Evolutionary conservation across 1,140 invertebrate species (phyloP).

Genomic region (Drosophila tsacasi): DNA sequence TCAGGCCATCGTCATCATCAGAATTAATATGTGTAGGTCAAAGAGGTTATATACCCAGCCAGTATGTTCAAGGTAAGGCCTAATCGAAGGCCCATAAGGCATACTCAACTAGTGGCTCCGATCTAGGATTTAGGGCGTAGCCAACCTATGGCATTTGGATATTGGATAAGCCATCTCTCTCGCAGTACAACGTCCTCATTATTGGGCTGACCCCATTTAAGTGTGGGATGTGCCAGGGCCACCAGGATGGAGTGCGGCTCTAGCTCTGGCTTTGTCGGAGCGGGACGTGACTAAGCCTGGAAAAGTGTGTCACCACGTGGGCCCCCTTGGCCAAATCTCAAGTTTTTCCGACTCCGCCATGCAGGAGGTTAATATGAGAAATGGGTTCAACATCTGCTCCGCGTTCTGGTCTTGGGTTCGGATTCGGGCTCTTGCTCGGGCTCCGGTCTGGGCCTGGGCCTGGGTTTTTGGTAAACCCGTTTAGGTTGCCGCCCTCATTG

Average conservation of each 20-base stretch:
- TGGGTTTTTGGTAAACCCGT: slow-evolving; percentile 63
- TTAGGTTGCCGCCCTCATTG: slow-evolving; percentile 75
- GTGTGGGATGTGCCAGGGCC: slow-evolving; percentile 34
- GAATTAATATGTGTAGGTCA: slow-evolving; percentile 50
- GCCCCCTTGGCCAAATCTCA: slow-evolving; percentile 35
- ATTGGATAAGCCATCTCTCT: slow-evolving; percentile 31
- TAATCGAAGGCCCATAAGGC: slow-evolving; percentile 24
- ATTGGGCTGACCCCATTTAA: slow-evolving; percentile 40
- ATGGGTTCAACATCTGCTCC: slow-evolving; percentile 74
- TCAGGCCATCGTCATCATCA: slow-evolving; percentile 42
- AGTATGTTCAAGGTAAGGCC: slow-evolving; percentile 37
- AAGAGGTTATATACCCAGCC: slow-evolving; percentile 34
- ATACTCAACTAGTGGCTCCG: slow-evolving; percentile 39
- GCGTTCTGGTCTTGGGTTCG: slow-evolving; percentile 39
- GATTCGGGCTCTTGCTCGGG: slow-evolving; percentile 4
- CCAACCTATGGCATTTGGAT: slow-evolving; percentile 39
- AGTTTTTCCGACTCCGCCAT: slow-evolving; percentile 39
- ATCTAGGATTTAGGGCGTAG: slow-evolving; percentile 42
- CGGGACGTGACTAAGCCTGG: slow-evolving; percentile 27
- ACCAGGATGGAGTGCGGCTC: slow-evolving; percentile 20
- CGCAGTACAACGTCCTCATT: slow-evolving; percentile 36
- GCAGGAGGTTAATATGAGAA: slow-evolving; percentile 62
- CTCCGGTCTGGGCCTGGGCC: slow-evolving; percentile 20
- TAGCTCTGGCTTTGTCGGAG: slow-evolving; percentile 16
- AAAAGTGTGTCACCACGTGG: slow-evolving; percentile 67